Percentiles rank a stretch among this genome's conserved stretches.
Evolutionary conservation across 2,113 vertebrate genomes (phyloP).

Genomic region (Halcyon malimbica): DNA sequence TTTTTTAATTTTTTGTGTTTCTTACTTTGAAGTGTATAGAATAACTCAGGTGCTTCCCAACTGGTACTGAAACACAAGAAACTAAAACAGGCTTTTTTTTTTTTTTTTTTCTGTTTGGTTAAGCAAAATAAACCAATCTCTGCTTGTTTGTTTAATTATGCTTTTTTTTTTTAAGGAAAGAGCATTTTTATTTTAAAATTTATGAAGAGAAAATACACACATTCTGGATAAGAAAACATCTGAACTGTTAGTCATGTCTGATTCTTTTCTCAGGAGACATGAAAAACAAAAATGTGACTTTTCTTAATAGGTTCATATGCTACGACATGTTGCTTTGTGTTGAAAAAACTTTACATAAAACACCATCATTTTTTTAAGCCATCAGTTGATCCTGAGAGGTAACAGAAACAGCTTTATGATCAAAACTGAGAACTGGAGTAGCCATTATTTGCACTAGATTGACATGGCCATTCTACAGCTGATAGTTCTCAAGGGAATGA

Average conservation of each 20-base stretch:
- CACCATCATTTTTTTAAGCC: background rate
- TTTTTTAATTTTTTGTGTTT: background rate
- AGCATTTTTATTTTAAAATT: background rate
- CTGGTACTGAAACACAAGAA: background rate
- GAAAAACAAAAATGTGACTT: background rate
- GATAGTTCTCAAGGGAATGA: background rate
- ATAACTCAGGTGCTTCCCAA: background rate
- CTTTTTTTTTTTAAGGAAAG: background rate
- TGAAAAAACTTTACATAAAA: background rate
- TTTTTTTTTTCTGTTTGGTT: background rate
- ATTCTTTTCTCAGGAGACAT: background rate
- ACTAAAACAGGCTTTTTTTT: background rate
- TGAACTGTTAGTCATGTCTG: background rate
- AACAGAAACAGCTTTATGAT: background rate
- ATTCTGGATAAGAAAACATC: background rate
- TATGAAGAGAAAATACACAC: background rate
- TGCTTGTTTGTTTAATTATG: too few relatives aligned
- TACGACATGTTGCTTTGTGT: background rate
- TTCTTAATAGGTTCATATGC: background rate
- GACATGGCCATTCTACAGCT: rapidly evolving
- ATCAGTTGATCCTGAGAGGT: background rate
- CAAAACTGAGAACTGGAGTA: background rate
- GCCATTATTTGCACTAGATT: background rate
- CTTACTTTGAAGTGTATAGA: background rate
- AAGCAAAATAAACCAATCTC: background rate